These are phyloP conservation scores for Manduca sexta DNA, from an alignment of 1,140 invertebrate species.

Conservation along the genomic window DNA sequence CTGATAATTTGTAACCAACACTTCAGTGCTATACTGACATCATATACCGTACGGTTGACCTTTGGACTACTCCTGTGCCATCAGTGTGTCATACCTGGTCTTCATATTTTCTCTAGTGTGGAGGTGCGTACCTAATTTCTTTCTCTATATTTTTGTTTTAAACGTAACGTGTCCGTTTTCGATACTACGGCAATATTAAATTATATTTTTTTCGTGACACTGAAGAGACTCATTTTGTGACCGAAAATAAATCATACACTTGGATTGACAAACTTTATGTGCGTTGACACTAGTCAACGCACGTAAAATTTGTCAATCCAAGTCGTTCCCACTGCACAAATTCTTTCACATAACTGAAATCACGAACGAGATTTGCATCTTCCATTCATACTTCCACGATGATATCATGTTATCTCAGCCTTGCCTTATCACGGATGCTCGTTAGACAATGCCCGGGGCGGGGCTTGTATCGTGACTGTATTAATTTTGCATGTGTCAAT, in stretches of 20 bases:
- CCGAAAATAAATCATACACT: too few species aligned
- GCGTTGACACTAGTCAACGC: too few species aligned
- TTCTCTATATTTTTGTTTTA: too few species aligned
- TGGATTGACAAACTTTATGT: too few species aligned
- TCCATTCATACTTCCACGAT: constrained; percentile 29
- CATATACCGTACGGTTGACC: constrained; percentile 51
- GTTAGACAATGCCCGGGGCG: constrained; percentile 60
- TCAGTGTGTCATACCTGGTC: too few species aligned
- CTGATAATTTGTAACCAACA: constrained; percentile 61
- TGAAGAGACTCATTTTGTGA: too few species aligned
- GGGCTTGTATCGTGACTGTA: constrained; percentile 59
- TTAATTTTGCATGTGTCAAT: constrained; percentile 62
- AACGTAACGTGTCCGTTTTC: too few species aligned
- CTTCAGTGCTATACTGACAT: constrained; percentile 52
- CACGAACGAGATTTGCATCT: constrained; percentile 3
- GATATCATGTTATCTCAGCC: constrained; percentile 48
- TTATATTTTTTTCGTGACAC: too few species aligned
- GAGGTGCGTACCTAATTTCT: too few species aligned
- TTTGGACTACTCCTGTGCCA: constrained; percentile 22
- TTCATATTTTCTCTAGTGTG: too few species aligned
- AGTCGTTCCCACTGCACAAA: not conserved
- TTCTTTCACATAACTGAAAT: constrained; percentile 6
- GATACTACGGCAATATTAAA: too few species aligned
- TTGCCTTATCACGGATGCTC: constrained; percentile 51
- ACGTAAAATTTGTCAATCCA: too few species aligned